Base-by-base conservation (phyloP, 2,113 vertebrate species). In the Brachyhypopomus gauderio region DNA sequence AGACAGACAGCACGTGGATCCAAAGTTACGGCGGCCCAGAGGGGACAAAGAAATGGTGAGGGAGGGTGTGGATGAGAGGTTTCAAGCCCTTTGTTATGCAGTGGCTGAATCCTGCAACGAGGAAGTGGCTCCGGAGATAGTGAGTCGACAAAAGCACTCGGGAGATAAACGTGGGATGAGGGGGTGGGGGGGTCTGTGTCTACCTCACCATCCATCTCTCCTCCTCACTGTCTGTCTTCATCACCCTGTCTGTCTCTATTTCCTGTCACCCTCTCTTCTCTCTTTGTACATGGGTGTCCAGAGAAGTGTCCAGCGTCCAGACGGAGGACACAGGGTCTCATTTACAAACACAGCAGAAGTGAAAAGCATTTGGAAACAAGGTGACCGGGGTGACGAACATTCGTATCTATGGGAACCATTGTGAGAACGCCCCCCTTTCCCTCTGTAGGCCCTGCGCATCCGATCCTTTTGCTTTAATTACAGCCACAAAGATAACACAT, bases 401-500 rank as follows among this genome's bases (percentile, higher is more conserved):
- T 72, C 3, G 45, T 59, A 72, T 66, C 48, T 52, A 19, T 27
- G 9, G 22, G 7, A 48, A 41, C 62, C 23, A 36, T 62, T 85
- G 36, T 36, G 23, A 7, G 30, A 62, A 64, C 34, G 9, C 72
- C 67, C 55, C 59, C 60, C 52, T 48, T 69, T 82, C 30, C 66
- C 75, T 84, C 22, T 67, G 78, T 78, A 80, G 72, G 80, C 83
- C 58, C 58, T 73, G 69, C 81, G 67, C 58, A 67, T 77, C 69
- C 84, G 85, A 84, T 83, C 78, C 78, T 81, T 85, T 45, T 82
- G 60, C 55, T 85, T 83, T 89, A 90, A 92, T 90, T 85, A 87
- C 85, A 84, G 73, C 87, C 84, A 90, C 88, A 87, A 88, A 86
- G 86, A 89, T 89, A 87, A 90, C 86, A 90, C 83, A 74, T 89